A percentile compares a stretch with the other conserved stretches of the same genome.
Evolutionary conservation across 2,113 vertebrate species (phyloP).

Genomic region (Axis porcinus): DNA sequence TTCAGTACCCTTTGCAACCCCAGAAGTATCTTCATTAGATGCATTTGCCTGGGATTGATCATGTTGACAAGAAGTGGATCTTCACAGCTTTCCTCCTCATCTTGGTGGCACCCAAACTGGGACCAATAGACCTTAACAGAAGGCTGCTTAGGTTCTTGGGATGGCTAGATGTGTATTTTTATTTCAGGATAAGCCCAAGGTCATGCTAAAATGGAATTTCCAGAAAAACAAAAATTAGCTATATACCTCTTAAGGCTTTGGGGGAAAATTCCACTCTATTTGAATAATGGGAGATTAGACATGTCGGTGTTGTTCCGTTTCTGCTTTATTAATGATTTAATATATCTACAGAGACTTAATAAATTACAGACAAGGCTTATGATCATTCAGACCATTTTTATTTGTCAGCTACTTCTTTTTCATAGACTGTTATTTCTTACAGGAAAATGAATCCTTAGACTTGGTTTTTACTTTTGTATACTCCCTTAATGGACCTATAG

Average conservation of each 20-base stretch:
- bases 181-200: slow-evolving; percentile 18
- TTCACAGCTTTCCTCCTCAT: neutral
- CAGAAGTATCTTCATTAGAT: neutral
- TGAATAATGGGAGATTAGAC: slow-evolving; percentile 55
- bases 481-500: neutral
- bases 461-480: neutral
- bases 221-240: slow-evolving; percentile 31
- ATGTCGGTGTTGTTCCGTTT: slow-evolving; percentile 36
- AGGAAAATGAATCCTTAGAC: slow-evolving; percentile 33
- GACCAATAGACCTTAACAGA: neutral
- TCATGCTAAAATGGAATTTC: slow-evolving; percentile 52
- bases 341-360: slow-evolving; percentile 39
- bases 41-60: neutral
- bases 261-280: slow-evolving; percentile 31
- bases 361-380: slow-evolving; percentile 33
- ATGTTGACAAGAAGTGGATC: neutral
- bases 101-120: neutral
- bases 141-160: neutral
- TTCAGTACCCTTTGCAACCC: neutral
- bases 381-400: slow-evolving; percentile 22
- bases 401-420: slow-evolving; percentile 36
- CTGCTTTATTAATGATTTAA: slow-evolving; percentile 63
- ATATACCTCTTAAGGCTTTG: slow-evolving; percentile 43
- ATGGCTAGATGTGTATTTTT: slow-evolving; percentile 1
- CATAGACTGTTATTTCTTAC: neutral